A percentile compares a stretch with the other conserved stretches of the same genome.
These are phyloP conservation scores for Nyctereutes procyonoides DNA, from an alignment of 2,113 vertebrate species.

Conservation along the genomic window DNA sequence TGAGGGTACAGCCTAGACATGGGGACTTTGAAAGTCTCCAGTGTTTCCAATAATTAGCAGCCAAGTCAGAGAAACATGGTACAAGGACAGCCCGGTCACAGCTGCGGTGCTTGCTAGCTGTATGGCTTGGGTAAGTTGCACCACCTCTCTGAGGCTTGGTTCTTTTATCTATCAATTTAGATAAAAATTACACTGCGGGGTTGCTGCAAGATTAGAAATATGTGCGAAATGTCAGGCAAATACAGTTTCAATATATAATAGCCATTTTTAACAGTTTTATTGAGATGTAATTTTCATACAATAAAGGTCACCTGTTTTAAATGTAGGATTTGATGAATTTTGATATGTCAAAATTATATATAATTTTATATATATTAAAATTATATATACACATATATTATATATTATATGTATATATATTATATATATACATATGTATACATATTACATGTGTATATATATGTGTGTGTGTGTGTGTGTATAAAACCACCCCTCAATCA, in stretches of 20 bases:
- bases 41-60: neutral
- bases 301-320: neutral
- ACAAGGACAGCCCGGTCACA: neutral
- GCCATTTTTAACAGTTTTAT: neutral
- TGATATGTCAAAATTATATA: neutral
- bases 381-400: too few species aligned
- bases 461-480: too few species aligned
- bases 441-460: too few species aligned
- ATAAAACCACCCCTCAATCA: neutral
- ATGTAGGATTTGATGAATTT: neutral
- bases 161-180: neutral
- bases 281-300: neutral
- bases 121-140: neutral
- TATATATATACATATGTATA: too few species aligned
- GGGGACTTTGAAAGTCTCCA: neutral
- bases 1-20: neutral
- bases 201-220: neutral
- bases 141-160: neutral
- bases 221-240: neutral
- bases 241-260: neutral
- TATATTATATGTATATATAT: too few species aligned
- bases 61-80: neutral
- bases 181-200: neutral
- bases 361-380: neutral
- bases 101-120: neutral